These are phyloP conservation scores for Conus canariensis DNA, from an alignment of 2,888 invertebrate genomes.

Conservation along the genomic window DNA sequence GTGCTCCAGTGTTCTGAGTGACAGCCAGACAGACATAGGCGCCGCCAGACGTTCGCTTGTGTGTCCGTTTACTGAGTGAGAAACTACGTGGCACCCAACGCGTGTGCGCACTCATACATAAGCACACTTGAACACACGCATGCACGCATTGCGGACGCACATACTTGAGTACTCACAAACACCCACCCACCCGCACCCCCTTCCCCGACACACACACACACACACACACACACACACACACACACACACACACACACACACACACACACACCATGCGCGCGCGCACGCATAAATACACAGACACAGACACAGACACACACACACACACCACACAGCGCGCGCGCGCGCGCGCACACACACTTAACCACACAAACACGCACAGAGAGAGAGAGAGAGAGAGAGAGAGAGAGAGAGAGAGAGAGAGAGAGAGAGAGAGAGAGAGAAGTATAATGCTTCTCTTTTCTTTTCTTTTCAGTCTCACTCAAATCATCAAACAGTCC, in stretches of 20 bases:
- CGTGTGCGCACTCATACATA: neutral
- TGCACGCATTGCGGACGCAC: neutral
- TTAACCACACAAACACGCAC: neutral
- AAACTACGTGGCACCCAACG: too few species aligned
- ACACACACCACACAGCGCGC: neutral
- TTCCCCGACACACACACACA: constrained; percentile 18
- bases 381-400: neutral
- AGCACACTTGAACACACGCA: neutral
- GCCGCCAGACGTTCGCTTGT: too few species aligned
- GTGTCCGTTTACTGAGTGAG: too few species aligned
- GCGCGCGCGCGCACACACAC: neutral
- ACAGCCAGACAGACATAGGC: too few species aligned
- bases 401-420: too few species aligned
- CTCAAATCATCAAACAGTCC: too few species aligned
- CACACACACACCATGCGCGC: constrained; percentile 4
- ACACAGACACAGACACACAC: constrained; percentile 4
- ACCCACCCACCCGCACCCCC: neutral
- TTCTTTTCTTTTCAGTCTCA: too few species aligned
- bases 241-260: neutral
- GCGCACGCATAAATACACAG: neutral
- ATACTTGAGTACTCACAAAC: neutral
- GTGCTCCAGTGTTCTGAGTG: too few species aligned
- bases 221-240: constrained; percentile 4
- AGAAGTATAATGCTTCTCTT: too few species aligned
- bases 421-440: too few species aligned